Conservation (phyloP, 2,113 vertebrate genomes). For the Nannobrachium achirus region DNA sequence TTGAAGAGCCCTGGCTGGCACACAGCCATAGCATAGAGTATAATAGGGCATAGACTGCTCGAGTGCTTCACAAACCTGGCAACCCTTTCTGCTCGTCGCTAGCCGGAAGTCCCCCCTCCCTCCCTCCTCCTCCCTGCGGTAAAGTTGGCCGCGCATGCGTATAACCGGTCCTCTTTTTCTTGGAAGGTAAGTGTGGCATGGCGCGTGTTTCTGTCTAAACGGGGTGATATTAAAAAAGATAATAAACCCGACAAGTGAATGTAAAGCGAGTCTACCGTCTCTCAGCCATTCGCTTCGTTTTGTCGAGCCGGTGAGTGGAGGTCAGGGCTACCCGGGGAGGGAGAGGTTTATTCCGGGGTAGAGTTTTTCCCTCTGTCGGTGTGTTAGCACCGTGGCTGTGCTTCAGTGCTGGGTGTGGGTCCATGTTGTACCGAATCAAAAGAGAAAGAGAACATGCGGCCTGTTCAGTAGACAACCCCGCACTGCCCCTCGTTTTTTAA, state of each 20-base stretch:
- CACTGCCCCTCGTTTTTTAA: no score
- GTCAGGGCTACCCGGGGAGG: no score
- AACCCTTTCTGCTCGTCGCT: conserved; percentile 54
- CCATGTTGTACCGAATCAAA: conserved; percentile 13
- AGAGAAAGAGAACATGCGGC: no score
- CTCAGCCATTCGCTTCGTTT: no score
- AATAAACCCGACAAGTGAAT: conserved; percentile 38
- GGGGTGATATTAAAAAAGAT: conserved; percentile 15
- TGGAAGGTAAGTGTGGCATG: conserved; percentile 85
- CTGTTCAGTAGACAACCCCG: no score
- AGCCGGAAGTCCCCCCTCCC: conserved; percentile 59
- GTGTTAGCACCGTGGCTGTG: not conserved
- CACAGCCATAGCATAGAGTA: no score
- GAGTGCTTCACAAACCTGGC: conserved; percentile 49
- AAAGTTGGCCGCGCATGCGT: conserved; percentile 84
- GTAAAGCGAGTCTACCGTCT: not conserved
- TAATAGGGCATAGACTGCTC: no score
- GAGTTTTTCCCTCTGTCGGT: no score
- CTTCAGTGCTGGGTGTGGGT: conserved; percentile 55
- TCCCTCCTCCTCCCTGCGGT: conserved; percentile 76
- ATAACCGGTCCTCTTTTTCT: conserved; percentile 82
- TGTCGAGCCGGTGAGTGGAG: no score
- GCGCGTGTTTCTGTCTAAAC: conserved; percentile 78
- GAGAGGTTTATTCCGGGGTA: no score
- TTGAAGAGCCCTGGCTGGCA: no score